Base-by-base conservation (phyloP, 2,113 vertebrate species). In the Pithys albifrons region DNA sequence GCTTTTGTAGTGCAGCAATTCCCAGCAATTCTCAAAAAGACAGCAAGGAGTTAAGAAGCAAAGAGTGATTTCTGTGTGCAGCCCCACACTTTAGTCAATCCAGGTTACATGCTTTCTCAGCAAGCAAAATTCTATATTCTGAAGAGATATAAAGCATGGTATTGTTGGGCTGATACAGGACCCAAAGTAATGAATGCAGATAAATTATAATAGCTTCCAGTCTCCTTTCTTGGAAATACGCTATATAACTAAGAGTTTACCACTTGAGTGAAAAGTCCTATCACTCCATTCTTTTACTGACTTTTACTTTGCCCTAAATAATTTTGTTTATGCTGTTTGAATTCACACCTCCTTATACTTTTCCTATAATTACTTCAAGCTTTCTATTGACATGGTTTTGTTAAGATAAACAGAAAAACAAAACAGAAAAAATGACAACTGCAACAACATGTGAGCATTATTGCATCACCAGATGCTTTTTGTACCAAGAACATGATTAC, bases 211-310 rank as follows among this genome's bases (percentile, higher is more conserved):
- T 35, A 78, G 28, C 19, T 78, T 89, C 25, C 45, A 75, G 28
- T 46, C 62, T 87, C 29, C 43, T 75, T 88, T 73, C 88, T 27
- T 91, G 76, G 46, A 95, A 94, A 91, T 69, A 75, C 76, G 23
- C 27, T 86, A n/a, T 82, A 33, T 75, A 93, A 93, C 90, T 94
- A 92, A 87, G 58, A 67, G 45, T 64, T 95, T 95, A 88, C 76
- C 61, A 75, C 41, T 78, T 75, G 35, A 84, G 15, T 84, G 69
- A 91, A 93, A 94, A 89, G 24, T 88, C 12, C 43, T 83, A 52
- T 62, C 1, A 0, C 77, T 92, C 48, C 19, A 33, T 71, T 91
- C 12, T 46, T 82, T 87, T 91, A 61, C n/a, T 95, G 91, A 87
- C 54, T 48, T 93, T 92, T 94, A 49, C 25, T 88, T 86, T 93